phyloP scores from a whole-genome alignment of 1,140 invertebrate species.

The Mercenaria mercenaria region DNA sequence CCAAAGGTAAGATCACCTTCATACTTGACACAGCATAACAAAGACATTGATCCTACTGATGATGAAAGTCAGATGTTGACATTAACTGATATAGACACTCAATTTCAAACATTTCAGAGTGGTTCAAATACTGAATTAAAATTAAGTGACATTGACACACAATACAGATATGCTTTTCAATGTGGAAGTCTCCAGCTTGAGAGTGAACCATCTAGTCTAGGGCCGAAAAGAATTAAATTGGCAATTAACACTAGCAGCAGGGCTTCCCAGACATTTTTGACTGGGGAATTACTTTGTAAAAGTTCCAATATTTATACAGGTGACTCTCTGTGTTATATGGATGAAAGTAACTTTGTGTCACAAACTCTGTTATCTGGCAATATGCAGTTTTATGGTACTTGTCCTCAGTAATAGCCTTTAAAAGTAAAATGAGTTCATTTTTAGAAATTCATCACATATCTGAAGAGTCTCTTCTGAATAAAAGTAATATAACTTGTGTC shows the following conservation, averaged over 20 bases:
- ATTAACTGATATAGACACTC: too few species aligned
- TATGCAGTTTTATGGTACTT: background rate
- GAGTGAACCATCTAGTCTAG: background rate
- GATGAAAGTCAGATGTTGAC: too few species aligned
- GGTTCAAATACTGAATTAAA: too few species aligned
- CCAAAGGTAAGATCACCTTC: background rate
- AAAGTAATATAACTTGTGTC: slow-evolving; percentile 6
- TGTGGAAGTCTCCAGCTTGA: background rate
- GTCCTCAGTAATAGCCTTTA: background rate
- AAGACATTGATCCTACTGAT: background rate
- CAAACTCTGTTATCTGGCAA: background rate
- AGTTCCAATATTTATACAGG: background rate
- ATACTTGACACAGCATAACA: too few species aligned
- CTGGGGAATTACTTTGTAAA: background rate
- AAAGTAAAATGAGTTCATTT: slow-evolving; percentile 44
- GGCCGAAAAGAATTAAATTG: background rate
- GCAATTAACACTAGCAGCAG: background rate
- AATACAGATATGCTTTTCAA: background rate
- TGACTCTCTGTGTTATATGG: background rate
- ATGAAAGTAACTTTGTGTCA: background rate
- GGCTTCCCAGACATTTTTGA: background rate
- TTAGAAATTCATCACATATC: slow-evolving; percentile 29
- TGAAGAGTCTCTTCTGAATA: slow-evolving; percentile 22
- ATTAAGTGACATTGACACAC: slow-evolving; percentile 3
- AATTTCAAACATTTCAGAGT: too few species aligned